Conservation (phyloP, 2,888 invertebrate genomes). For the Apamea epomidion region DNA sequence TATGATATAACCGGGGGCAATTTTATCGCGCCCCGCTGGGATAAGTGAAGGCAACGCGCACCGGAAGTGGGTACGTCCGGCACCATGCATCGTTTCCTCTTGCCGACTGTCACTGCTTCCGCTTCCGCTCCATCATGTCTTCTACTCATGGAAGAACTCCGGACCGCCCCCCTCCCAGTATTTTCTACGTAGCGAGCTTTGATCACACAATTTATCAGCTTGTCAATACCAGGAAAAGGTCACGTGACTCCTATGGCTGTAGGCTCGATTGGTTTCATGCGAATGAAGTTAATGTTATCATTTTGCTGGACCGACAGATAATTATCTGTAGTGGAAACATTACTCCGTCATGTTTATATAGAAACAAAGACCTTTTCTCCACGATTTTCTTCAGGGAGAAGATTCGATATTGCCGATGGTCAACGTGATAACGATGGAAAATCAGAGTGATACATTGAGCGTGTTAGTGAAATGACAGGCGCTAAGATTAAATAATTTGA, state of each 20-base stretch:
- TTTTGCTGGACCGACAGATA: constrained; percentile 22
- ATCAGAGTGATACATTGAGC: constrained; percentile 81
- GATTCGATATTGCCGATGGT: constrained; percentile 22
- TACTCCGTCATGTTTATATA: background rate
- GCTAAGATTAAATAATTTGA: constrained; percentile 81
- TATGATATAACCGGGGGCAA: constrained; percentile 73
- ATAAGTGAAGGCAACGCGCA: constrained; percentile 87
- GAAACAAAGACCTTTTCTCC: background rate
- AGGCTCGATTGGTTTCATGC: constrained; percentile 75
- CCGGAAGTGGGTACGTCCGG: constrained; percentile 87
- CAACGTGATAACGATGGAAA: constrained; percentile 43
- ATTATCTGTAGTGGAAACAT: constrained; percentile 13
- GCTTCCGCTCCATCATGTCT: constrained; percentile 84
- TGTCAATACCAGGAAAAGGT: constrained; percentile 89
- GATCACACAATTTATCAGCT: constrained; percentile 88
- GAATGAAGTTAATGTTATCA: constrained; percentile 70
- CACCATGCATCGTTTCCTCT: constrained; percentile 87
- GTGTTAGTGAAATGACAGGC: constrained; percentile 84
- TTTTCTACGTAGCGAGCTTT: constrained; percentile 83
- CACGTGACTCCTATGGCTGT: constrained; percentile 81
- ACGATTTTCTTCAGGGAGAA: constrained; percentile 10
- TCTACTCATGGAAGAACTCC: constrained; percentile 74
- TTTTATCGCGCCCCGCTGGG: constrained; percentile 83
- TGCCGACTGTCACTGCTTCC: constrained; percentile 85
- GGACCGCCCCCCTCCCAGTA: constrained; percentile 76